A percentile compares a stretch with the other conserved stretches of the same genome.
Evolutionary conservation across 2,113 vertebrate genomes (phyloP).

Genomic region (Chlamydotis undulata): DNA sequence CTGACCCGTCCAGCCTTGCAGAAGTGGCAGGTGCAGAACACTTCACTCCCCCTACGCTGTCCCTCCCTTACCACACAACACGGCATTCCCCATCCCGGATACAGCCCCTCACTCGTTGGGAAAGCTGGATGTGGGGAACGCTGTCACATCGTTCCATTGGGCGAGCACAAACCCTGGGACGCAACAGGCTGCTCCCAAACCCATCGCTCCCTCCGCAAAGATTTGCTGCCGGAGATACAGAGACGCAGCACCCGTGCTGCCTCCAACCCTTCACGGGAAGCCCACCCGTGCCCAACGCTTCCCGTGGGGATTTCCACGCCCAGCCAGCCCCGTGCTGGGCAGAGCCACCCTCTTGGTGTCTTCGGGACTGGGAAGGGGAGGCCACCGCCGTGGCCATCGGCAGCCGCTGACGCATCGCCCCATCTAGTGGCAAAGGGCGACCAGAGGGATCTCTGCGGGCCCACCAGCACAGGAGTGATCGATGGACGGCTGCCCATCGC

Average conservation of each 20-base stretch:
- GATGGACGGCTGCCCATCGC: slow-evolving; percentile 10
- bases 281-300: accelerated
- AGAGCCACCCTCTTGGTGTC: accelerated
- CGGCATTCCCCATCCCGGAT: accelerated
- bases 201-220: accelerated
- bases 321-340: neutral
- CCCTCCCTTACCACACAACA: neutral
- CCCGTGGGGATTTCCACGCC: accelerated
- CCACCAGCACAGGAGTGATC: neutral
- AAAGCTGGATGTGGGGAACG: neutral
- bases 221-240: neutral
- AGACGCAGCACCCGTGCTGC: accelerated
- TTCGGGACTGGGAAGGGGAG: neutral
- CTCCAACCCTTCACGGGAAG: neutral
- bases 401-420: slow-evolving; percentile 53
- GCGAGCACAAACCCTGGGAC: neutral
- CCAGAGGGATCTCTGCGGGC: neutral
- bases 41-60: neutral
- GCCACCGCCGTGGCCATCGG: neutral
- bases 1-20: neutral
- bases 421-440: slow-evolving; percentile 41
- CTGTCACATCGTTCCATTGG: neutral
- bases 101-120: no score
- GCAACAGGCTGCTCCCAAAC: neutral
- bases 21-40: neutral